Evolutionary conservation across 2,113 vertebrate species (phyloP), one percentile per base, ranked within the genome.

Genomic region (Lycaon pictus): DNA sequence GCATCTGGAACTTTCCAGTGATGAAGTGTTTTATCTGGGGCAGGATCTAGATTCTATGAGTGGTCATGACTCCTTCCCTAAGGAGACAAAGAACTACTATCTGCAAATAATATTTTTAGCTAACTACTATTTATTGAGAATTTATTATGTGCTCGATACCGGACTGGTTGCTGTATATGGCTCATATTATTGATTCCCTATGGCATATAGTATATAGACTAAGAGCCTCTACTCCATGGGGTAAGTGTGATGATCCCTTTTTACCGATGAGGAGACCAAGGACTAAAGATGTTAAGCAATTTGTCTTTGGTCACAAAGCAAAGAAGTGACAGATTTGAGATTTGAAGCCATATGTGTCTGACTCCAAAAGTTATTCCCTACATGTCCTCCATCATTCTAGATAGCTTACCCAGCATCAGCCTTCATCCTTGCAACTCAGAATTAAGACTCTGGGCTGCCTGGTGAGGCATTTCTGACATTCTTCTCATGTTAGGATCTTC

Each of bases 31-130:
- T 71, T 16, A 56, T 77, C 76, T 71, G n/a, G 43, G 53, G 11
- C 80, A 60, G 60, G 25, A 74, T 17, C 7, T 55, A 32, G 51
- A 58, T 79, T 93, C 92, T 89, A 51, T 25, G 62, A 91, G 76
- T 32, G 29, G 1, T n/a, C 27, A n/a, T 92, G 63, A 43, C 43
- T 43, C 43, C 43, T 96, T 95, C 87, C 85, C 63, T 84, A 32
- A 87, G 56, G 67, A 97, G 90, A 80, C 32, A 84, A 83, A 95
- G 76, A 20, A 58, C 58, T 90, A 82, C 74, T 97, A 55, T 92
- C 67, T 63, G 58, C 25, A 80, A 84, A 84, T 83, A 79, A 90
- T 60, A 62, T 87, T 85, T 86, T 48, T 48, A 56, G 35, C 37
- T 16, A 67, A 27, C 82, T 53, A 37, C 29, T 79, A 63, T 27